A percentile compares a stretch with the other conserved stretches of the same genome.
phyloP scores from a whole-genome alignment of 1,140 invertebrate species.

The Gryon sp. region DNA sequence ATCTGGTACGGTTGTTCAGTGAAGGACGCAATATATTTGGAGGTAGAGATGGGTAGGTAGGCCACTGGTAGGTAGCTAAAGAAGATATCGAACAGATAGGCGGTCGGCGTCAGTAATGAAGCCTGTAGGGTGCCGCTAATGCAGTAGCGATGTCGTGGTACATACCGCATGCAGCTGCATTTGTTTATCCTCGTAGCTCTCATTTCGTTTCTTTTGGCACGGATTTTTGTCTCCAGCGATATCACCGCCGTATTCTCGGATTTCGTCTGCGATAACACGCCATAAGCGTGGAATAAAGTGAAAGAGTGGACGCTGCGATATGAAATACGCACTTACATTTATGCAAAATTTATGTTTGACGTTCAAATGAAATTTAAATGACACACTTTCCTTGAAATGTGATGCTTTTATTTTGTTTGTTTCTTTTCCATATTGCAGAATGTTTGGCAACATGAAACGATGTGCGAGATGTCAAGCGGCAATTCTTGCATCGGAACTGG shows the following conservation, averaged over 20 bases:
- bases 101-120: constrained; percentile 71
- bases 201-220: constrained; percentile 41
- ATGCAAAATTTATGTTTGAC: constrained; percentile 30
- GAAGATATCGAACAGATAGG: constrained; percentile 67
- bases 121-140: constrained; percentile 76
- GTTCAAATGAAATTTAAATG: constrained; percentile 5
- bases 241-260: constrained; percentile 50
- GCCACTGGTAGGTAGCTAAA: constrained; percentile 66
- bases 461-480: constrained; percentile 93
- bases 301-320: constrained; percentile 30
- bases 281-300: constrained; percentile 27
- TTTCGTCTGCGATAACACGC: constrained; percentile 51
- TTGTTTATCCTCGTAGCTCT: constrained; percentile 59
- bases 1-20: constrained; percentile 71
- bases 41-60: constrained; percentile 69
- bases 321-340: constrained; percentile 30
- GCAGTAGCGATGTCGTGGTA: constrained; percentile 76
- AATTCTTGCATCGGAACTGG: constrained; percentile 95
- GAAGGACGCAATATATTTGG: constrained; percentile 72
- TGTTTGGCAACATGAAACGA: constrained; percentile 88
- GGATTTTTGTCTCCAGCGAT: constrained; percentile 45
- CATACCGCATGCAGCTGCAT: constrained; percentile 63
- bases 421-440: constrained; percentile 80
- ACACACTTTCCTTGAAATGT: constrained; percentile 5
- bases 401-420: too few species aligned